Percentiles rank a stretch among this genome's conserved stretches.
These are phyloP conservation scores for Eleginops maclovinus DNA, from an alignment of 2,113 vertebrate genomes.

Conservation along the genomic window DNA sequence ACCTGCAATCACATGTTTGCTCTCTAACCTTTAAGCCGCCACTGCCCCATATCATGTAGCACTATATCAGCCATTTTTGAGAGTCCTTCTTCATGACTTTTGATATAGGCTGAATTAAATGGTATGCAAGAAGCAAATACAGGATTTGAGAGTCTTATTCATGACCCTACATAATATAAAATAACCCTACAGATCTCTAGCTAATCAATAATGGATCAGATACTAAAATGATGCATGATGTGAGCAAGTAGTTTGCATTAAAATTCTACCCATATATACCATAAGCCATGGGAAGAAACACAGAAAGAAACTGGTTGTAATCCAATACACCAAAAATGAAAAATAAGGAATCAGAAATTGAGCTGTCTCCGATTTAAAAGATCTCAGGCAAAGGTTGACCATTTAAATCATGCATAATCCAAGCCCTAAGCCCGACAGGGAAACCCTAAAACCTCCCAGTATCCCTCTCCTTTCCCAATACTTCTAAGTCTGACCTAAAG, in stretches of 20 bases:
- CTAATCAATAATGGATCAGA: slow-evolving; percentile 27
- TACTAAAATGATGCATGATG: slow-evolving; percentile 24
- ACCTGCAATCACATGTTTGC: background rate
- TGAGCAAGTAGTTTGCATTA: background rate
- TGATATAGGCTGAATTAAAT: slow-evolving; percentile 19
- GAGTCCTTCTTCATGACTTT: background rate
- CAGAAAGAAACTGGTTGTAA: background rate
- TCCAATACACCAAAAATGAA: background rate
- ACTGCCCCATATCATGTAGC: background rate
- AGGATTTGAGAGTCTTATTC: background rate
- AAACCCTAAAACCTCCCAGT: slow-evolving; percentile 22
- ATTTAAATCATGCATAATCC: background rate
- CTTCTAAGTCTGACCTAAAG: slow-evolving; percentile 83
- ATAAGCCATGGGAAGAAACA: background rate
- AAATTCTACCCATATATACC: background rate
- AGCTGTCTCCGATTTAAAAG: no score
- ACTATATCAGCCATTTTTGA: background rate
- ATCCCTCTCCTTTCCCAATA: slow-evolving; percentile 68
- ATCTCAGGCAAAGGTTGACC: background rate
- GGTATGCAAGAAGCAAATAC: background rate
- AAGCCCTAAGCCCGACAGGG: background rate
- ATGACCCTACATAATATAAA: slow-evolving; percentile 18
- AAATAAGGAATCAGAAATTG: background rate
- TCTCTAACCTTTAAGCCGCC: slow-evolving; percentile 5
- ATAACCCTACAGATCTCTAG: slow-evolving; percentile 1